Evolutionary conservation across 2,888 invertebrate species (phyloP), one percentile per base, ranked within the genome.

Genomic region (Disparrhopalites patrizii): DNA sequence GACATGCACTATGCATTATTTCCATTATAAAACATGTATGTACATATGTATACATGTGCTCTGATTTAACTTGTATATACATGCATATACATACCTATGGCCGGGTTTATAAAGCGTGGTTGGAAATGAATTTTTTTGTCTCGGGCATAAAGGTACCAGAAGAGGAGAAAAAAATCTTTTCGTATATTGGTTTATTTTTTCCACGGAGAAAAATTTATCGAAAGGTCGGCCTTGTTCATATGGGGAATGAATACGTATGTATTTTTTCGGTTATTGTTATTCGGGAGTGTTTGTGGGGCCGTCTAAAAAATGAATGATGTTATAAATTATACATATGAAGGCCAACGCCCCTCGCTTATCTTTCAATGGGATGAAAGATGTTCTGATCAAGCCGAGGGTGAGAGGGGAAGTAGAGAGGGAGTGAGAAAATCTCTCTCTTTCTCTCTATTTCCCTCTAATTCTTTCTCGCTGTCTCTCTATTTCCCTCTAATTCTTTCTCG

Each of bases 261-360:
- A n/a, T n/a, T n/a, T n/a, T n/a, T n/a, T n/a, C n/a, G n/a, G n/a
- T n/a, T n/a, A n/a, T n/a, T n/a, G n/a, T n/a, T n/a, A n/a, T n/a
- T n/a, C n/a, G n/a, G n/a, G 62, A 52, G 55, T 43, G 62, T 47
- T 58, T 18, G 60, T 38, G 52, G 30, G n/a, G 18, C 36, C 57
- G 62, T 58, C 51, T 71, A 63, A 68, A 70, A 71, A 71, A 71
- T 69, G 71, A 70, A 71, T 71, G 71, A 71, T 70, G 71, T 71
- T 71, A 71, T 71, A 71, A 71, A 71, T 71, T 70, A 71, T 65
- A 56, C 55, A 67, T 56, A 56, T 52, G 40, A 58, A 63, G 65
- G 69, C 71, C 71, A 69, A 71, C 71, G 71, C 69, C 71, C 69
- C 69, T 69, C 66, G 66, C 71, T 68, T 70, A 70, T 71, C 69